Base-by-base conservation (phyloP, 2,113 vertebrate species). In the Pagrus major region DNA sequence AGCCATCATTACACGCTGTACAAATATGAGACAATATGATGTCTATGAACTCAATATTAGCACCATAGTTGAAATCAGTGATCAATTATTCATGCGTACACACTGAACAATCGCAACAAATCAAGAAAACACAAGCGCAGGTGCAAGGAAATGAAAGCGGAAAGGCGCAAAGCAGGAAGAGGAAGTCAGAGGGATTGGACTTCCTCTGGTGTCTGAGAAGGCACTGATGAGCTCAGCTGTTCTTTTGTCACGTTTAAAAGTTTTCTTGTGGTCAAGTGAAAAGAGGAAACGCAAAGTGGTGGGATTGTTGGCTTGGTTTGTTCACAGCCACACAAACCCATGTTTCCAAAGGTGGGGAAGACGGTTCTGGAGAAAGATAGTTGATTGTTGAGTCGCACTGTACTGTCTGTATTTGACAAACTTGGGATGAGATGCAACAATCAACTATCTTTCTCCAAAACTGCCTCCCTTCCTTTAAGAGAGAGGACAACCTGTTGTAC, bases 1-100 rank as follows among this genome's bases (percentile, higher is more conserved):
- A 93, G 88, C 91, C 83, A 87, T 89, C 59, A 52, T 85, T 52
- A 84, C 60, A 81, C 12, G 71, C 81, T 88, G 78, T 86, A 83
- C 85, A 91, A 74, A 81, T 58, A 72, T 39, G 14, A 78, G 71
- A 82, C 80, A 81, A 77, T 75, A 87, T 59, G 60, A 75, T 72
- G 81, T 92, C 85, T 88, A 18, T 37, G 27, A 69, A 86, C 51
- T 89, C 51, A 78, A 31, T 54, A 81, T 76, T 89, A 94, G 91
- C 88, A 94, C 90, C 92, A 56, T 84, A 20, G 71, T 85, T 88
- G 87, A 91, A 93, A 91, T 90, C 91, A 86, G 82, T 84, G 81
- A 87, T 88, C 76, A 61, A 51, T 78, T 82, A 87, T 65, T 73
- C 65, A 81, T 46, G n/a, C 27, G 1, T n/a, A 46, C 73, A 75